A percentile compares a stretch with the other conserved stretches of the same genome.
phyloP scores from a whole-genome alignment of 2,888 invertebrate genomes.

The Lithosia quadra region DNA sequence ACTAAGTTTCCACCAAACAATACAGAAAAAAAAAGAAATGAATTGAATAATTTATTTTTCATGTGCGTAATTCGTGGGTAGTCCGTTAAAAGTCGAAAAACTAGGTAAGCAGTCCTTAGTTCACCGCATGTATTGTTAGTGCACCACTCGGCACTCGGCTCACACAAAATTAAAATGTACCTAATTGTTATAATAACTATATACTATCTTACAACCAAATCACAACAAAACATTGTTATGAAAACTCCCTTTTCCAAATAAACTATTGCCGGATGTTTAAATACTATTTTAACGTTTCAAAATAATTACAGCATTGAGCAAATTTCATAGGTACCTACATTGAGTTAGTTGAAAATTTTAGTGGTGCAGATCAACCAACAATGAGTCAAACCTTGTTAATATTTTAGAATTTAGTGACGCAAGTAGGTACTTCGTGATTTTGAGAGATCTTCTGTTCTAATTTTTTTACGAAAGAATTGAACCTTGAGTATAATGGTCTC shows the following conservation, averaged over 20 bases:
- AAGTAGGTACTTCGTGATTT: not conserved
- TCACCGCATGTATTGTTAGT: too few relatives aligned
- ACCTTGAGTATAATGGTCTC: too few relatives aligned
- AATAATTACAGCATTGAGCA: slow-evolving; percentile 7
- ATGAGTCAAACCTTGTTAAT: not conserved
- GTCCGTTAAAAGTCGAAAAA: too few relatives aligned
- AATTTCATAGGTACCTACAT: slow-evolving; percentile 6
- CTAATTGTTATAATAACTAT: not conserved
- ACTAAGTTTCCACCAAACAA: too few relatives aligned
- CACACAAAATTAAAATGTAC: not conserved
- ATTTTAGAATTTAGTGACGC: slow-evolving; percentile 17
- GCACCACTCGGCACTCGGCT: too few relatives aligned
- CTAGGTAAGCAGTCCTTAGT: too few relatives aligned
- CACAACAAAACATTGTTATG: not conserved
- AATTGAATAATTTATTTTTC: too few relatives aligned
- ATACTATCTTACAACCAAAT: slow-evolving; percentile 9
- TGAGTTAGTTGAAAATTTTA: slow-evolving; percentile 12
- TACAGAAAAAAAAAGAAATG: too few relatives aligned
- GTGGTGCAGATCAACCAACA: slow-evolving; percentile 14
- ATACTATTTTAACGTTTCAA: slow-evolving; percentile 10
- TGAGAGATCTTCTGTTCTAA: not conserved
- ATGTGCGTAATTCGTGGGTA: too few relatives aligned
- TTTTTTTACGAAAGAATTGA: too few relatives aligned
- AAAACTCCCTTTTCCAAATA: slow-evolving; percentile 7
- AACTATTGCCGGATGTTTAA: slow-evolving; percentile 16